Evolutionary conservation across 2,888 invertebrate genomes (phyloP), one percentile per base, ranked within the genome.

Genomic region (Pandemis corylana): DNA sequence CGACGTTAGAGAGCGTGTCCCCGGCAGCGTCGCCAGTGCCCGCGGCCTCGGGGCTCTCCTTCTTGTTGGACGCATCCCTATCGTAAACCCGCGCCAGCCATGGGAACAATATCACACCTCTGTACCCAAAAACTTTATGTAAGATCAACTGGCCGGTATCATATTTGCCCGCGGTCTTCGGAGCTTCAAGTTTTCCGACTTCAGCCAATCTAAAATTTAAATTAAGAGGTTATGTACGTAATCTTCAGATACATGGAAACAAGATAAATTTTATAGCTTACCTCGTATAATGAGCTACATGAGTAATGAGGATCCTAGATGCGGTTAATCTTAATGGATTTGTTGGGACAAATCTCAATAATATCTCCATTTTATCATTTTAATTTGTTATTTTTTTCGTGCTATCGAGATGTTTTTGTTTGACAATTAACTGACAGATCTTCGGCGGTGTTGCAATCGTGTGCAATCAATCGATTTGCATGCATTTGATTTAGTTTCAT

Each of bases 31-130:
- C 91, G 4, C 85, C 62, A n/a, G 83, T 71, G 49, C 83, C 80
- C 5, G 89, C 77, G 51, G 89, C 71, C 70, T 93, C 93, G 7
- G 89, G 80, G 72, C 88, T 94, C 82, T 96, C 96, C 83, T 95
- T 95, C 86, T 96, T 96, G 82, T 95, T 96, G 2, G 97, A 97
- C 70, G 97, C 94, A 95, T 99, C 99, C 84, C 99, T 95, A 86
- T 99, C 99, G 85, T 98, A 99, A 0, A 99, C 98, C 85, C 98
- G 96, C 9, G 99, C 99, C 77, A 98, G 94, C 99, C 99, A 99
- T 0, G 99, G 99, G 89, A 99, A 99, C 68, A 99, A 95, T 75
- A 99, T 97, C 13, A 99, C 98, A 5, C 99, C 99, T 81, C 99
- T 95, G 89, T 99, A 99, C 15, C 99, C 99, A 90, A 99, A 99